These are phyloP conservation scores for Taurulus bubalis DNA, from an alignment of 2,113 vertebrate genomes.

Conservation along the genomic window DNA sequence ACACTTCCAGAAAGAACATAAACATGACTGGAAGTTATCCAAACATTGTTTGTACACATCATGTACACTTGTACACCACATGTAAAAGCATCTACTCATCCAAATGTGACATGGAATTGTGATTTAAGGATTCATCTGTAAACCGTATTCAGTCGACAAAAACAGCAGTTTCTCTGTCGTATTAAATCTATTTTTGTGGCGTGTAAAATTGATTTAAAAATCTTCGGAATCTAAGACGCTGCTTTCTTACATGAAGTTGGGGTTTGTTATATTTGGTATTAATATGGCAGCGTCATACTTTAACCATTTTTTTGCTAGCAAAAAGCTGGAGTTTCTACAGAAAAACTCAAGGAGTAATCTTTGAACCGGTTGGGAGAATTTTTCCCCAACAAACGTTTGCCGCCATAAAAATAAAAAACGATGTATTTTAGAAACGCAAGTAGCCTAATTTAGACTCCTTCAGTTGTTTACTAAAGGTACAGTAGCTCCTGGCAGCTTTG, in stretches of 20 bases:
- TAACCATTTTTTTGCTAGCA: slow-evolving; percentile 6
- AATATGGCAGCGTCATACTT: not conserved
- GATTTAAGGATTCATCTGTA: not conserved
- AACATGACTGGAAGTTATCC: not conserved
- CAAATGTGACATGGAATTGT: not conserved
- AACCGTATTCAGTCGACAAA: no score
- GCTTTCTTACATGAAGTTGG: not conserved
- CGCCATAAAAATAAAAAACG: not conserved
- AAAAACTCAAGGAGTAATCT: not conserved
- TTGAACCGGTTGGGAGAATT: not conserved
- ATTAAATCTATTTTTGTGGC: not conserved
- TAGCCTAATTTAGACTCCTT: not conserved
- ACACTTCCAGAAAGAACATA: not conserved
- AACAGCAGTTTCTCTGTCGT: not conserved
- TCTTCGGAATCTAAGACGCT: not conserved
- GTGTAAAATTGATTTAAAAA: not conserved
- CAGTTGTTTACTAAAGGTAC: not conserved
- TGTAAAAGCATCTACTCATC: not conserved
- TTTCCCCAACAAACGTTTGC: slow-evolving; percentile 24
- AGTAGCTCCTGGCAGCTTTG: not conserved
- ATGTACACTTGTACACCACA: not conserved
- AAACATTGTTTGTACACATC: not conserved
- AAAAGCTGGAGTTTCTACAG: not conserved
- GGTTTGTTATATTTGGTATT: not conserved
- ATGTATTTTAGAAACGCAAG: not conserved